phyloP scores from a whole-genome alignment of 2,113 vertebrate genomes.

The Petrocephalus microphthalmus region DNA sequence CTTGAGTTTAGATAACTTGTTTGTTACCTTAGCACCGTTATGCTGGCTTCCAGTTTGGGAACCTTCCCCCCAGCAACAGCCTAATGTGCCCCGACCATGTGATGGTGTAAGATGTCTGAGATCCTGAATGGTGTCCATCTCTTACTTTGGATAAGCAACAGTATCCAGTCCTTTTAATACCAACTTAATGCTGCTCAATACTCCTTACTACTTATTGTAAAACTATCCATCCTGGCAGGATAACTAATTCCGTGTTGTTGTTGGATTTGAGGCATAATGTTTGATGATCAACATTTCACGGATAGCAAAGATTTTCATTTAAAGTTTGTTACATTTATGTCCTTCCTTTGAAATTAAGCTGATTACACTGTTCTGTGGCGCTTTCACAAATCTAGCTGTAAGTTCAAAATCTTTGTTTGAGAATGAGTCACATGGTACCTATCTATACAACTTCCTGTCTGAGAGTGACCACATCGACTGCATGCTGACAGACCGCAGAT shows the following conservation, averaged over 20 bases:
- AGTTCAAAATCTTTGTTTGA: background rate
- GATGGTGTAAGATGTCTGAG: background rate
- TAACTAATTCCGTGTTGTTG: background rate
- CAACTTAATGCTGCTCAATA: too few relatives aligned
- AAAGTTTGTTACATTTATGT: too few relatives aligned
- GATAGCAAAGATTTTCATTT: background rate
- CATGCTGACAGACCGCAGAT: background rate
- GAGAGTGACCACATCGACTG: constrained; percentile 1
- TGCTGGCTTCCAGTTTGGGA: background rate
- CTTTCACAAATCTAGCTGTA: background rate
- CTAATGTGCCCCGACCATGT: background rate
- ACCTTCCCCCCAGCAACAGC: background rate
- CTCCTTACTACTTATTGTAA: background rate
- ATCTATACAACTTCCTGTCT: constrained; percentile 16
- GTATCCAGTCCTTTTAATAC: background rate
- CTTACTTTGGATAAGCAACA: background rate
- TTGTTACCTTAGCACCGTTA: background rate
- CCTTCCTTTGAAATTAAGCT: too few relatives aligned
- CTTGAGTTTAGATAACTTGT: background rate
- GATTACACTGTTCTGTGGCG: background rate
- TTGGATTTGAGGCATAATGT: background rate
- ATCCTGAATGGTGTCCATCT: background rate
- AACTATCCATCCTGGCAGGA: background rate
- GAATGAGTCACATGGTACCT: background rate
- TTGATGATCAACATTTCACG: background rate